A percentile compares a stretch with the other conserved stretches of the same genome.
These are phyloP conservation scores for Andrena flavipes DNA, from an alignment of 2,888 invertebrate genomes.

Conservation along the genomic window DNA sequence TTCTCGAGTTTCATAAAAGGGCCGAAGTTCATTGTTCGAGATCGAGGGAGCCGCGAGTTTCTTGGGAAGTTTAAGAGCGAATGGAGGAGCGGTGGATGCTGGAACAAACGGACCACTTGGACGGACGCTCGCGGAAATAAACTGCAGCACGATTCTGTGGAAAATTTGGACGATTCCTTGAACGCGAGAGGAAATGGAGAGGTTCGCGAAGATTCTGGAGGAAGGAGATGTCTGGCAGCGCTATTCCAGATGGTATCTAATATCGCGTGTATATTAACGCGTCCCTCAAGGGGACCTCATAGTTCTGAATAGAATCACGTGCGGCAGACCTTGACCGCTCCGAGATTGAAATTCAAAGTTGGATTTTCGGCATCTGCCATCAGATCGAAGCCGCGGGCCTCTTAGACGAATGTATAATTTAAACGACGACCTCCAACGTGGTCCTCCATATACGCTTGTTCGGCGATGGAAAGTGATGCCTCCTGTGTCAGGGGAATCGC, in stretches of 20 bases:
- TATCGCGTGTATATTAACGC: conserved; percentile 9
- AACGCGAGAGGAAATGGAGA: conserved; percentile 24
- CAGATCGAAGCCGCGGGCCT: conserved; percentile 68
- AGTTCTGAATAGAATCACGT: conserved; percentile 49
- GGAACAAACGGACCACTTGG: conserved; percentile 27
- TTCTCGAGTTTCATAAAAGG: neutral
- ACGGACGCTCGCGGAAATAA: conserved; percentile 25
- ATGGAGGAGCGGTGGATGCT: neutral
- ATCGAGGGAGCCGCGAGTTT: neutral
- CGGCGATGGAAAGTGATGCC: conserved; percentile 13
- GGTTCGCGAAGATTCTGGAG: neutral
- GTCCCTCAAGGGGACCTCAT: neutral
- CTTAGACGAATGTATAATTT: conserved; percentile 78
- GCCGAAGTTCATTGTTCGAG: conserved; percentile 25
- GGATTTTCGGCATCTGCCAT: conserved; percentile 71
- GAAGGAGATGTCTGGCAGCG: neutral
- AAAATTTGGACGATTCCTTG: conserved; percentile 25
- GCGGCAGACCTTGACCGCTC: conserved; percentile 71
- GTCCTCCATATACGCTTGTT: conserved; percentile 44
- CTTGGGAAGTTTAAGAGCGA: conserved; percentile 18
- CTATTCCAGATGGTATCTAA: neutral
- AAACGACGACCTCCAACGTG: conserved; percentile 67
- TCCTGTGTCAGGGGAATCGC: neutral
- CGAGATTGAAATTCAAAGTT: conserved; percentile 78
- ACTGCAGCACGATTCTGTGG: conserved; percentile 2